phyloP scores from a whole-genome alignment of 2,797 vertebrate genomes.

The Sebastes aleutianus region DNA sequence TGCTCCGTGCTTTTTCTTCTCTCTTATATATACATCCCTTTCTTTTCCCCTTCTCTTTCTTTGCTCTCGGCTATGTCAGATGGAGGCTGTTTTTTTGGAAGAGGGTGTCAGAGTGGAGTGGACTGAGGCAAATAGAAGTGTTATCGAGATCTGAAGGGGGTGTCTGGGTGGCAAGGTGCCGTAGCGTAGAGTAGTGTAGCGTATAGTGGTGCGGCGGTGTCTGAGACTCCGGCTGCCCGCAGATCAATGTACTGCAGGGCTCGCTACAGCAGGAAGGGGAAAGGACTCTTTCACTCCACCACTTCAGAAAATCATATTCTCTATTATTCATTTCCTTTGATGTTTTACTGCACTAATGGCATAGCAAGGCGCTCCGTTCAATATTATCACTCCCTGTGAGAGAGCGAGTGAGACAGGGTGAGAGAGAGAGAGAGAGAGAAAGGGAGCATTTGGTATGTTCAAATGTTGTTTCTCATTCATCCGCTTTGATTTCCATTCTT shows the following conservation, averaged over 20 bases:
- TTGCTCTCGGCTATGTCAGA: slow-evolving; percentile 53
- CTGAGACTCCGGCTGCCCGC: slow-evolving; percentile 57
- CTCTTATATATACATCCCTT: slow-evolving; percentile 63
- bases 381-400: slow-evolving; percentile 74
- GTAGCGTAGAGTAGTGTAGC: slow-evolving; percentile 32
- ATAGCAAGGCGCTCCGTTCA: slow-evolving; percentile 78
- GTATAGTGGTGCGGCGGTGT: slow-evolving; percentile 24
- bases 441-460: slow-evolving; percentile 59
- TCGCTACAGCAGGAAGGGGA: slow-evolving; percentile 71
- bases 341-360: slow-evolving; percentile 81
- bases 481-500: slow-evolving; percentile 72
- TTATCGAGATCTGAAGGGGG: slow-evolving; percentile 53
- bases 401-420: slow-evolving; percentile 39
- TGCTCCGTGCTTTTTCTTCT: slow-evolving; percentile 81
- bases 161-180: slow-evolving; percentile 56
- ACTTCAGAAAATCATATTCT: slow-evolving; percentile 81
- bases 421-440: slow-evolving; percentile 39
- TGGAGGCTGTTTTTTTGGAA: slow-evolving; percentile 43
- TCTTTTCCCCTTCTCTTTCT: slow-evolving; percentile 32
- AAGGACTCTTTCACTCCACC: slow-evolving; percentile 74
- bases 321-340: slow-evolving; percentile 85
- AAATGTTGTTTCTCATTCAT: slow-evolving; percentile 72
- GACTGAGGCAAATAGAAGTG: slow-evolving; percentile 57
- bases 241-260: slow-evolving; percentile 79
- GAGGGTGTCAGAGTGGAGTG: slow-evolving; percentile 59